Evolutionary conservation across 2,797 vertebrate genomes (phyloP), one percentile per base, ranked within the genome.

Genomic region (Phylloscopus collybita): DNA sequence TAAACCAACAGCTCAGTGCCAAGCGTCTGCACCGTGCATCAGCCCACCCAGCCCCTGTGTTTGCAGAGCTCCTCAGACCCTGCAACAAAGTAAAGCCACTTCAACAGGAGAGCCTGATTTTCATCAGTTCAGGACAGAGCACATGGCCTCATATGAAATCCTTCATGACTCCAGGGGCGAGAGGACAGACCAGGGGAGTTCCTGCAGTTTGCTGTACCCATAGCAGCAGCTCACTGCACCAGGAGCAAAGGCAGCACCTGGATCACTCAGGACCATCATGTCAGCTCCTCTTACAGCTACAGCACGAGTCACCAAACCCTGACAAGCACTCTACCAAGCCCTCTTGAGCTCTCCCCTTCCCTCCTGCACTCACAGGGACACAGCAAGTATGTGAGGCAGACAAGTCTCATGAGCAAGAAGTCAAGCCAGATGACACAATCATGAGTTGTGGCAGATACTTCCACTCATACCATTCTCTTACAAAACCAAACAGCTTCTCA

Each of bases 91-190:
- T 2, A 60, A 90, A 91, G 80, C 51, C 80, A 72, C 45, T 79
- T 32, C 27, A 86, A 81, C 40, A 75, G 50, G 9, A 50, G 5
- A 81, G 70, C 42, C 76, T 88, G 42, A 45, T 19, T 80, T 62
- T 30, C 45, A 50, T 50, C 61, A 73, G 73, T 56, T 66, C 91
- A 62, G 36, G 15, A 34, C 45, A 61, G 53, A 87, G 10, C 75
- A 62, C 22, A 9, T 4, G 30, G 65, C n/a, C 59, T 65, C 5
- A 2, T 0, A 16, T 0, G 1, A 80, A 76, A 78, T 25, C 78
- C 66, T 65, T 45, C 49, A 20, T 1, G 25, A 20, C n/a, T 79
- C 6, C 4, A 5, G 0, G 0, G 53, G 38, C 0, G 7, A 30
- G 56, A 16, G 26, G 10, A 53, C 76, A 76, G 34, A 38, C 1